phyloP scores from a whole-genome alignment of 2,797 vertebrate species.

The Margarornis squamiger region DNA sequence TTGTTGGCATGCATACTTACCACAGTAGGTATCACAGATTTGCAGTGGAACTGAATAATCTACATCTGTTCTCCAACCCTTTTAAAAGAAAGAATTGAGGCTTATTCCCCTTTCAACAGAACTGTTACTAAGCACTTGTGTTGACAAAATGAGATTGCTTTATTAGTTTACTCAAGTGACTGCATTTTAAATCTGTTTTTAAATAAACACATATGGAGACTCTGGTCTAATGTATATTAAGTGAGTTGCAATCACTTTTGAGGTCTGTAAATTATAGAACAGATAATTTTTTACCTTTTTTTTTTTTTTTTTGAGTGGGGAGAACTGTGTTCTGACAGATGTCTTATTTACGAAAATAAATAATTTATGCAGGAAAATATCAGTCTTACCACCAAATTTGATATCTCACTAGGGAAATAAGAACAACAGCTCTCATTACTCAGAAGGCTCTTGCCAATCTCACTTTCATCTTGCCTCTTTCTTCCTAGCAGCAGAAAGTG shows the following conservation, averaged over 20 bases:
- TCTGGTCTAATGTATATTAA: background rate
- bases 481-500: background rate
- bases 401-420: background rate
- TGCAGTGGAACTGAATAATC: constrained; percentile 72
- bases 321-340: background rate
- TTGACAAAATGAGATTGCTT: background rate
- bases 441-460: background rate
- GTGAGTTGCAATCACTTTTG: background rate
- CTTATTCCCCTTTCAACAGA: constrained; percentile 3
- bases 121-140: background rate
- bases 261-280: background rate
- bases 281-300: background rate
- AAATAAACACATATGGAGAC: background rate
- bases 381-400: background rate
- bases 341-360: background rate
- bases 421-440: background rate
- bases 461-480: background rate
- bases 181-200: background rate
- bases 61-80: constrained; percentile 75
- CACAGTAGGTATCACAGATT: constrained; percentile 66
- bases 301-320: background rate
- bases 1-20: constrained; percentile 53
- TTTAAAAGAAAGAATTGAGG: constrained; percentile 29
- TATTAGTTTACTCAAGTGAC: background rate
- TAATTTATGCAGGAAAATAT: background rate